Conservation (phyloP, 1,140 invertebrate genomes). For the Drosophila jambulina region DNA sequence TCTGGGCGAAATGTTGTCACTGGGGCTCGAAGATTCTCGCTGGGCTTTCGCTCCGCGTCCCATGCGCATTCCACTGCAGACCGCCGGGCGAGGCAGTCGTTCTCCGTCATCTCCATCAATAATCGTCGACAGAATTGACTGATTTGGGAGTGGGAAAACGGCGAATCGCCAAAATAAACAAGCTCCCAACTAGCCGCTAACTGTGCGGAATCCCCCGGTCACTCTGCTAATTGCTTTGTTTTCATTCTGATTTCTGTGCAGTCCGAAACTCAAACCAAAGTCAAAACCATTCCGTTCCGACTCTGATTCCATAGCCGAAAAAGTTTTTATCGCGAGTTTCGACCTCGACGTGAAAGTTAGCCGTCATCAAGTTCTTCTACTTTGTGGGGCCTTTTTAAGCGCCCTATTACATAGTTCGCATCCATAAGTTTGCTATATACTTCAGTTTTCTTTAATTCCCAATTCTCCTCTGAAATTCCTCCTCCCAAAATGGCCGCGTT, state of each 20-base stretch:
- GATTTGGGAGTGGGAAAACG: constrained; percentile 35
- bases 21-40: constrained; percentile 37
- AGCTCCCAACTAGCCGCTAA: constrained; percentile 39
- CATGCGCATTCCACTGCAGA: constrained; percentile 74
- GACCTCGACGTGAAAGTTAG: constrained; percentile 72
- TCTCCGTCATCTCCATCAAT: constrained; percentile 45
- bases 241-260: constrained; percentile 53
- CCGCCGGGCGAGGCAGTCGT: constrained; percentile 59
- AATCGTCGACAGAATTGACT: constrained; percentile 33
- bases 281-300: constrained; percentile 24
- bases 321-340: constrained; percentile 59
- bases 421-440: too few species aligned
- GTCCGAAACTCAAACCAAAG: constrained; percentile 34
- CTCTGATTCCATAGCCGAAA: constrained; percentile 28
- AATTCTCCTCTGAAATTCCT: too few species aligned
- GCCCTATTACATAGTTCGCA: too few species aligned
- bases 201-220: constrained; percentile 15
- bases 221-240: constrained; percentile 45
- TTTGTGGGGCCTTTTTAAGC: too few species aligned
- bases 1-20: constrained; percentile 50
- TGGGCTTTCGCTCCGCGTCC: constrained; percentile 60
- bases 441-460: too few species aligned
- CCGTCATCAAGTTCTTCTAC: too few species aligned
- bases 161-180: constrained; percentile 44
- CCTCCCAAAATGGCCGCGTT: too few species aligned